Evolutionary conservation across 2,797 vertebrate genomes (phyloP), one percentile per base, ranked within the genome.

Genomic region (Avahi laniger): DNA sequence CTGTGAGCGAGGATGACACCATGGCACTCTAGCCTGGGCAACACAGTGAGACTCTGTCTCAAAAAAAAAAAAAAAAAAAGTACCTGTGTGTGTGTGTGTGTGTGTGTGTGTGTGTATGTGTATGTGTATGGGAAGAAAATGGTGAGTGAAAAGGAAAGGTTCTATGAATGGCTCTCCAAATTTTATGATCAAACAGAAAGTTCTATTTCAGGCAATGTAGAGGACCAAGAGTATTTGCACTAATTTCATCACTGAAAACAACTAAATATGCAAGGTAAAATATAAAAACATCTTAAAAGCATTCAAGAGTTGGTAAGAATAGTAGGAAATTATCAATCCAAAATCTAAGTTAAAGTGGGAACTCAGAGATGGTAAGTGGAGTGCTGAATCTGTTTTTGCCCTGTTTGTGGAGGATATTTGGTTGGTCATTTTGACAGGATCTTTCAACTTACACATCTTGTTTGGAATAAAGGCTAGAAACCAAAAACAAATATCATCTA

Each of bases 131-230:
- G 22, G 24, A 67, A 81, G 35, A 95, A 95, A 95, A 75, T 30
- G 28, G 26, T 57, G 54, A 82, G 7, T 81, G 26, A 54, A 67
- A 89, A 81, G 52, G 41, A 30, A 76, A 97, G 46, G 50, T 63
- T 89, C 13, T 75, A 41, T 35, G 48, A 93, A 80, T 72, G 59
- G 46, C 65, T 88, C 86, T 91, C 48, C 33, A 93, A 86, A 94
- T 80, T 94, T 86, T 81, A 81, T 54, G 48, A 61, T 73, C 41
- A 69, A 93, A 83, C 13, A 92, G 2, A 84, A 96, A 81, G 22
- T 86, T 94, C 28, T 69, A 20, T 85, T 96, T 95, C n/a, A 80
- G 65, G 17, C 43, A 79, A 41, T 48, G 22, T 5, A 61, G 18
- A 89, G n/a, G 80, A 81, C 13, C 43, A 89, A 59, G 20, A 82